Evolutionary conservation across 2,888 invertebrate species (phyloP).

Genomic region (Crocallis elinguaria): DNA sequence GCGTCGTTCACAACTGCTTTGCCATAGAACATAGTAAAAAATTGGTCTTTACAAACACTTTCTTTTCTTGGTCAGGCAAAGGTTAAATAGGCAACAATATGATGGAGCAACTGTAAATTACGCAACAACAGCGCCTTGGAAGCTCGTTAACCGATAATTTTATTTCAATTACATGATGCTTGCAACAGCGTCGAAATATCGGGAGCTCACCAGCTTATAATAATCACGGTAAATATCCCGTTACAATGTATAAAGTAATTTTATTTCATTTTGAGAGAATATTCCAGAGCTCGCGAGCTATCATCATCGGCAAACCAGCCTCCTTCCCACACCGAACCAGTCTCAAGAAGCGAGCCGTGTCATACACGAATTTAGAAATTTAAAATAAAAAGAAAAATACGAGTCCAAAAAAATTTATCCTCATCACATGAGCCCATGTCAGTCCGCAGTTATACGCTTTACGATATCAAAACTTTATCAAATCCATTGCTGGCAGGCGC

Average conservation of each 20-base stretch:
- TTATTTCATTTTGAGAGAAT: neutral
- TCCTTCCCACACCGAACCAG: conserved; percentile 63
- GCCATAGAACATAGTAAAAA: neutral
- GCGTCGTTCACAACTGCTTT: conserved; percentile 26
- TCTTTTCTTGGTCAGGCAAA: neutral
- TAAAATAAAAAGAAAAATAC: conserved; percentile 50
- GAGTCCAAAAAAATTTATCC: conserved; percentile 67
- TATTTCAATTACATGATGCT: neutral
- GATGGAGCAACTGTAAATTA: conserved; percentile 28
- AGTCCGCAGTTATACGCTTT: conserved; percentile 70
- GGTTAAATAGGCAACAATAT: neutral
- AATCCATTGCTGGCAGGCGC: conserved; percentile 48
- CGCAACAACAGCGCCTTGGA: conserved; percentile 40
- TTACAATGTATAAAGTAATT: too few relatives aligned
- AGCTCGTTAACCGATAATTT: conserved; percentile 19
- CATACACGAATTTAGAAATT: conserved; percentile 74
- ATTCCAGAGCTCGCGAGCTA: neutral
- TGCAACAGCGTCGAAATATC: too few relatives aligned
- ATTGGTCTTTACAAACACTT: conserved; percentile 16
- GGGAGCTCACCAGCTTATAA: too few relatives aligned
- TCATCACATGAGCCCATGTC: conserved; percentile 80
- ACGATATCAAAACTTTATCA: conserved; percentile 67
- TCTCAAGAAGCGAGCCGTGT: conserved; percentile 78
- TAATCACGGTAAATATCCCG: too few relatives aligned
- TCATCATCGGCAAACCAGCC: conserved; percentile 19